Evolutionary conservation across 2,888 invertebrate genomes (phyloP).

Genomic region (Philonicus albiceps): DNA sequence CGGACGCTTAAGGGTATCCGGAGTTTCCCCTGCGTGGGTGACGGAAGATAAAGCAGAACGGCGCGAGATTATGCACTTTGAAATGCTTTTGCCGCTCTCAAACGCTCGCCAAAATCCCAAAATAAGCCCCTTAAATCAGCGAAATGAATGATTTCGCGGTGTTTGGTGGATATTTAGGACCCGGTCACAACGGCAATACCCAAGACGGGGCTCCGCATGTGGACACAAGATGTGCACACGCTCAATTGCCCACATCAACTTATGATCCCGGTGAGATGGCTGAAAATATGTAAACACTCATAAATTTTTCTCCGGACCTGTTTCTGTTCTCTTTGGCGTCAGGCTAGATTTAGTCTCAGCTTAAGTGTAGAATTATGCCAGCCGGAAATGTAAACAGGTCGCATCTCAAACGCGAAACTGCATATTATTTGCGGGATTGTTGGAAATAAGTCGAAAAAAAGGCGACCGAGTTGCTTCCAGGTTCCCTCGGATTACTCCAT

Average conservation of each 20-base stretch:
- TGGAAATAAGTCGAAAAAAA: slow-evolving; percentile 12
- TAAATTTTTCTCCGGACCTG: slow-evolving; percentile 37
- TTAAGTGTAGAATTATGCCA: slow-evolving; percentile 39
- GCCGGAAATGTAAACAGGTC: slow-evolving; percentile 39
- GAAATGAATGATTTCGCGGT: slow-evolving; percentile 38
- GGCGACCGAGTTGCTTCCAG: not conserved
- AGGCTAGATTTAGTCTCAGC: slow-evolving; percentile 41
- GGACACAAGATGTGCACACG: slow-evolving; percentile 35
- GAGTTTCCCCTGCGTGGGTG: slow-evolving; percentile 22
- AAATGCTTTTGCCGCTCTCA: not conserved
- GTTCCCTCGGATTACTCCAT: not conserved
- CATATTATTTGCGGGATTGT: slow-evolving; percentile 32
- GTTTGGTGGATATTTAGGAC: slow-evolving; percentile 2
- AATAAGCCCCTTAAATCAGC: slow-evolving; percentile 25
- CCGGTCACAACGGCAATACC: not conserved
- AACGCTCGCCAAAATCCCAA: slow-evolving; percentile 24
- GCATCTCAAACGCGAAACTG: slow-evolving; percentile 16
- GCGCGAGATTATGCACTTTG: not conserved
- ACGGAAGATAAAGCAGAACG: slow-evolving; percentile 18
- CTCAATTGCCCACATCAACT: slow-evolving; percentile 27
- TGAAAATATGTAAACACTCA: slow-evolving; percentile 34
- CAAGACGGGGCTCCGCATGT: not conserved
- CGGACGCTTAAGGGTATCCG: slow-evolving; percentile 1
- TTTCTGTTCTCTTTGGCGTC: slow-evolving; percentile 26
- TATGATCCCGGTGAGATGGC: slow-evolving; percentile 26